Evolutionary conservation across 2,113 vertebrate species (phyloP).

Genomic region (Tetrao urogallus): DNA sequence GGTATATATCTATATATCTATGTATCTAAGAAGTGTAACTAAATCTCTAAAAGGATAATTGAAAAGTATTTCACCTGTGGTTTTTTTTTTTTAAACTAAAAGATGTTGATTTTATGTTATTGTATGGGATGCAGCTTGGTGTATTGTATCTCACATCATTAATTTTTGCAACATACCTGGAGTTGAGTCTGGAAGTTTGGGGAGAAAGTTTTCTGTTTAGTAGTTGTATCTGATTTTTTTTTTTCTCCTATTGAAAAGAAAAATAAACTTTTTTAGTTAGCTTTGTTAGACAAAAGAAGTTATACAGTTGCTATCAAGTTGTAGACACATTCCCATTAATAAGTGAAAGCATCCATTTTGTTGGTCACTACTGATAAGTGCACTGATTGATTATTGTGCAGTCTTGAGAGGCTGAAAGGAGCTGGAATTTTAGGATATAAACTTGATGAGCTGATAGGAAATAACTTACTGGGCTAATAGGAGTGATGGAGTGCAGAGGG

Average conservation of each 20-base stretch:
- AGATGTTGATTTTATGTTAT: background rate
- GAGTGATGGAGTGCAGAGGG: background rate
- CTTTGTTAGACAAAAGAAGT: background rate
- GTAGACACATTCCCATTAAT: background rate
- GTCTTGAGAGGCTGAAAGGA: background rate
- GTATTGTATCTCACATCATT: background rate
- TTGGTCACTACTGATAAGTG: background rate
- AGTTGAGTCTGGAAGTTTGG: background rate
- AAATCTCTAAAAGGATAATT: background rate
- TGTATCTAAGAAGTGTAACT: background rate
- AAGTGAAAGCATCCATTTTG: background rate
- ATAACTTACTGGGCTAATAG: background rate
- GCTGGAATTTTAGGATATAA: background rate
- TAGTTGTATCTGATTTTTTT: background rate
- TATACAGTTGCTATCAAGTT: background rate
- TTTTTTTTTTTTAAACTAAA: background rate
- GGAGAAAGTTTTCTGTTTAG: background rate
- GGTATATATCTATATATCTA: background rate
- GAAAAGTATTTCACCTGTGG: background rate
- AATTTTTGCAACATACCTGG: background rate
- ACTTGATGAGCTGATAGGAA: background rate
- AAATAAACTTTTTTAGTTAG: background rate
- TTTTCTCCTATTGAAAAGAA: background rate
- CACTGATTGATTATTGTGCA: background rate
- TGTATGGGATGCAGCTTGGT: background rate